Evolutionary conservation across 2,797 vertebrate species (phyloP).

Genomic region (Podarcis siculus): DNA sequence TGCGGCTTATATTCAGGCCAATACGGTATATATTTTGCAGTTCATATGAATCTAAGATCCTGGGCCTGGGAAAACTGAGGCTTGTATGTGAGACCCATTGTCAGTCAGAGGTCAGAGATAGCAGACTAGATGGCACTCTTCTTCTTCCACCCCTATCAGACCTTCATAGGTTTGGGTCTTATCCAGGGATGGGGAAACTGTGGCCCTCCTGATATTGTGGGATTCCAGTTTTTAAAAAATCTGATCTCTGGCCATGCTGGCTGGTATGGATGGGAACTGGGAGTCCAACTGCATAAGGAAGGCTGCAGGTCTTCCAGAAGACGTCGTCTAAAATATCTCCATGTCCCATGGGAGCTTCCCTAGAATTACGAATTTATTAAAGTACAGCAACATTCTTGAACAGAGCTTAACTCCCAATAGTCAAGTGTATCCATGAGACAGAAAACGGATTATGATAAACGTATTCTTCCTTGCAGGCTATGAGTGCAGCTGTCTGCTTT

Average conservation of each 20-base stretch:
- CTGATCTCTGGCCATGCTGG: not conserved
- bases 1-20: not conserved
- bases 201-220: not conserved
- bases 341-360: not conserved
- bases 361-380: too few species aligned
- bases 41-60: not conserved
- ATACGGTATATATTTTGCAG: too few species aligned
- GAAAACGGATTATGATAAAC: slow-evolving; percentile 41
- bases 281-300: not conserved
- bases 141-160: too few species aligned
- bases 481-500: slow-evolving; percentile 98
- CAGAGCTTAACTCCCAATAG: not conserved
- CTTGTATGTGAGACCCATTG: not conserved
- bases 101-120: not conserved
- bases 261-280: not conserved
- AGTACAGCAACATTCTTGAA: too few species aligned
- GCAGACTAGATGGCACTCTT: not conserved
- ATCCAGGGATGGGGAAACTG: not conserved
- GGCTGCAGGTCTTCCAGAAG: too few species aligned
- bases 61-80: not conserved
- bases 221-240: not conserved
- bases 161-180: too few species aligned
- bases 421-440: not conserved
- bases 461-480: slow-evolving; percentile 84
- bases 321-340: not conserved